Base-by-base conservation (phyloP, 2,888 invertebrate genomes). In the Enoplolaimus lenunculus region DNA sequence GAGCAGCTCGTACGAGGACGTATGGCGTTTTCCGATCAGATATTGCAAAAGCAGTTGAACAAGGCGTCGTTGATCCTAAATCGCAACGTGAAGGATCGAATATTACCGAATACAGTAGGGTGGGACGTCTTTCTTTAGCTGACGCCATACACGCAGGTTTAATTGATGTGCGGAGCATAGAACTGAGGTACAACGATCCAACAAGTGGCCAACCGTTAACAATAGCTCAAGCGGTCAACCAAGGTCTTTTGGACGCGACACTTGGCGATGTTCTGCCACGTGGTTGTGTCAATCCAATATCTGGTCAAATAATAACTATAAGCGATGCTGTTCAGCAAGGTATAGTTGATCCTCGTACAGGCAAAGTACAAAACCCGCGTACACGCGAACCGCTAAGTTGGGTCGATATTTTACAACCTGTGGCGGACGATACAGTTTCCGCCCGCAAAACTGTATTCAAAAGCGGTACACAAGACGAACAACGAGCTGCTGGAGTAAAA, bases 271-370 rank as follows among this genome's bases (percentile, higher is more conserved):
- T 77, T 30, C 74, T 80, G 60, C 76, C 79, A 0, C 75, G 75
- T 70, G 80, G 80, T 62, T 72, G 71, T 68, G 21, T 45, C 21
- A 76, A 80, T 71, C 80, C 80, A 3, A 77, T 76, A 60, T 79
- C 75, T 71, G 77, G 76, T 59, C 80, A 79, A 68, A 74, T 75
- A 57, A 77, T 75, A 72, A 72, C 77, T 31, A 76, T 80, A 68
- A 60, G 75, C 69, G 77, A 79, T 74, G 81, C 93, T 75, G 85
- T 95, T 62, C 87, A 88, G 77, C 85, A 91, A 72, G 88, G 89
- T 78, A 87, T 95, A 33, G 89, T 95, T 65, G 89, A 93, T 82
- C 86, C 89, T 26, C 85, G 87, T 74, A 93, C 92, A 0, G 91
- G 90, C 21, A 83, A 87, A 69, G 90, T 93, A 0, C 81, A 90